Evolutionary conservation across 2,888 invertebrate genomes (phyloP), one percentile per base, ranked within the genome.

Genomic region (Pelosia muscerda): DNA sequence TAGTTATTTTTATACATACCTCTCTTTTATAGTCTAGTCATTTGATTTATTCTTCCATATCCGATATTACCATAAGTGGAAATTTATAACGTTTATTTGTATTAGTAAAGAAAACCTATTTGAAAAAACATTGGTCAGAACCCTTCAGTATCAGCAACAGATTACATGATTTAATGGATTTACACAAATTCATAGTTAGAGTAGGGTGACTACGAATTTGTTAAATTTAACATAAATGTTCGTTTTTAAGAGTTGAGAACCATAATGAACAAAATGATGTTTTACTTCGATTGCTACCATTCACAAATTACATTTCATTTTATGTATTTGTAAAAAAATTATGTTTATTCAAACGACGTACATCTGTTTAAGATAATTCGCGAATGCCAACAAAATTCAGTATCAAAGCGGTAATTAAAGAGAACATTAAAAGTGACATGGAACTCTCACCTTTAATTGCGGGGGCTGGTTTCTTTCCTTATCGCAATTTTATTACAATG

Each of bases 401-500:
- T 82, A 84, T 85, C 84, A 87, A 85, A 87, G 76, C 79, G 81
- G 80, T 86, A 89, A 89, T 90, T 88, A 89, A 88, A 88, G 76
- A 78, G 81, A 79, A 81, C 83, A 84, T 86, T 85, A 86, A 88
- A 89, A 84, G 84, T 87, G 84, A 86, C 87, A 83, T 80, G 85
- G 86, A 87, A 86, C 84, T 28, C 86, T 84, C 85, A 88, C 83
- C 89, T 90, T 91, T 93, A 93, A 92, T 93, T 92, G 88, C 84
- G 81, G 83, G 81, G 84, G 81, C 88, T 89, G 91, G 85, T 90
- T 91, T 90, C 88, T 92, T 90, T 90, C 89, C 89, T 90, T 91
- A 92, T 91, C 90, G 82, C 84, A 88, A 88, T 90, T 90, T 92
- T 90, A 92, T 93, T 90, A 91, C 88, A 87, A 88, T 86, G 92